Base-by-base conservation (phyloP, 30 jellyfish, hydroid and myxozoan species). In the Turritopsis rubra region DNA sequence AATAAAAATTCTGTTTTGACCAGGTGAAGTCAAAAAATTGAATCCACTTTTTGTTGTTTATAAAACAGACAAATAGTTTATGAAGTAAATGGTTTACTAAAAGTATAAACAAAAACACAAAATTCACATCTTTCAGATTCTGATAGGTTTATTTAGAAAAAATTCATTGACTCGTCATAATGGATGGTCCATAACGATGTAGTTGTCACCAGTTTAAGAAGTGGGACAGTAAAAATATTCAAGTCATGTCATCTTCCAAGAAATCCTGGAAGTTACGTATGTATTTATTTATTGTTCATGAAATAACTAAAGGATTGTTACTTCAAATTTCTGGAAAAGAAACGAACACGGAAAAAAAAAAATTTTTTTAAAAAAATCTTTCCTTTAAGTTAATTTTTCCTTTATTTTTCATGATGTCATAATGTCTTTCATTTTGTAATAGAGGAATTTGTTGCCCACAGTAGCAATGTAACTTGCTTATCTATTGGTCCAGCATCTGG, bases 391-490 rank as follows among this genome's bases (percentile, higher is more conserved):
- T 13, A 41, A 13, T 41, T 13, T 41, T 41, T 5, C 60, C 60
- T 3, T 13, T 41, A 41, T 41, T 41, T 68, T 68, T 16, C 31
- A 68, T 22, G 30, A 41, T 41, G 13, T 41, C 13, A 3, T 74
- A 5, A 8, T 8, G 65, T 53, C n/a, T n/a, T 87, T 21, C 88
- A 88, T 7, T 84, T 93, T 89, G 98, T 93, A 83, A 41, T 86
- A 93, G 99, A 93, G 96, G 99, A 93, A 70, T 88, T 88, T 93
- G 99, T 93, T 66, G 99, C 99, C 5, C 99, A 93, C 83, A 82
- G 96, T 76, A 73, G 94, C 29, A 90, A 83, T 60, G 99, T 93
- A 28, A 93, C 96, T 65, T 93, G 99, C 80, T 88, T 93, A 78
- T 95, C 99, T 3, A 86, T 93, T 72, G 99, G 99, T 17, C 99